Base-by-base conservation (phyloP, 1,140 invertebrate species). In the Sycobia sp. region DNA sequence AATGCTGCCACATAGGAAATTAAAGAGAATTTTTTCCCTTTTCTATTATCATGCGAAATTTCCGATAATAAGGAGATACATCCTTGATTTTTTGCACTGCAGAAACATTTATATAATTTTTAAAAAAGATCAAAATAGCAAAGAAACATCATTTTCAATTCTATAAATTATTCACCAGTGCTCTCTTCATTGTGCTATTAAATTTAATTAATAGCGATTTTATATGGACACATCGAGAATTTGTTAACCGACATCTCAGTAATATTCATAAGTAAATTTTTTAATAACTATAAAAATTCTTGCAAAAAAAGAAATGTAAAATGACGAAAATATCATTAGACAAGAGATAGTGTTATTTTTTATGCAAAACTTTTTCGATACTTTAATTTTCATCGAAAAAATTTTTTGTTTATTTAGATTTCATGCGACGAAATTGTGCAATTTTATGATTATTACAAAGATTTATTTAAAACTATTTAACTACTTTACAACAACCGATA, bases 371-470 rank as follows among this genome's bases (percentile, higher is more conserved):
- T 43, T 38, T 36, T 29, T 32, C n/a, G 8, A 43, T 39, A 36
- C 20, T 14, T 41, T 62, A 34, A 41, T 57, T 56, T 53, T 58
- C n/a, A 47, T 54, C 18, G 13, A 22, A 4, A 4, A 54, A 51
- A 51, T 51, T 38, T 25, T 55, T 43, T 53, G 23, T 41, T 55
- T 43, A 3, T 32, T 43, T 2, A 27, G 67, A 32, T 54, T 44
- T 67, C 38, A 64, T 66, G 65, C 66, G 58, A 67, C 69, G 58
- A 70, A 74, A 67, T 58, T 70, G 66, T 73, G 69, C 71, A 69
- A 68, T 67, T 71, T 70, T 66, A 66, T 62, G 27, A 66, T 27
- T 54, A 69, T 68, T 64, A 60, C 34, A 54, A 36, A 62, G 60
- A 20, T 51, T 67, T 68, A 65, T 51, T 68, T 50, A 13, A 41